Percentiles rank a stretch among this genome's conserved stretches.
These are phyloP conservation scores for Heliconius melpomene DNA, from an alignment of 1,140 invertebrate genomes.

Conservation along the genomic window DNA sequence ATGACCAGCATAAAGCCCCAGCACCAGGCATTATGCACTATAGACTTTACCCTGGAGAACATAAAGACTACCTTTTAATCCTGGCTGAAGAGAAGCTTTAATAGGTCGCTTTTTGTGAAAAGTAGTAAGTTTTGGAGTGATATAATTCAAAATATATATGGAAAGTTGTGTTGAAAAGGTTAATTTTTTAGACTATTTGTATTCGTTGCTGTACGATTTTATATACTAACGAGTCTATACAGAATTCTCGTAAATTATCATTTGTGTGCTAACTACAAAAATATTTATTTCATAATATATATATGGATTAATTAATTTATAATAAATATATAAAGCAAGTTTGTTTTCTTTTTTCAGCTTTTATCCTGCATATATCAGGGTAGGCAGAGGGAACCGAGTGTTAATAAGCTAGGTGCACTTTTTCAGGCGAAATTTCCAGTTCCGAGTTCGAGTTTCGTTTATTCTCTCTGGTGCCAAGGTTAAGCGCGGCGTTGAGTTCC, in stretches of 20 bases:
- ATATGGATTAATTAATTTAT: no score
- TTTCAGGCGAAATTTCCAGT: no score
- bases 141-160: neutral
- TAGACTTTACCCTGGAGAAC: neutral
- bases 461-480: no score
- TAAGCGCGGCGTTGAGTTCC: no score
- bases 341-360: no score
- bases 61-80: neutral
- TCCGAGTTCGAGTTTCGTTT: no score
- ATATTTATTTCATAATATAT: neutral
- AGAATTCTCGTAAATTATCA: neutral
- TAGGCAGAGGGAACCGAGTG: no score
- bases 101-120: slow-evolving; percentile 5
- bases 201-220: neutral
- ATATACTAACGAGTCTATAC: slow-evolving; percentile 1
- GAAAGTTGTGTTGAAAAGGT: neutral
- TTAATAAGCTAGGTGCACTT: no score
- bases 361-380: no score
- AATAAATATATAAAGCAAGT: no score
- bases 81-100: neutral
- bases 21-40: neutral
- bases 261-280: neutral
- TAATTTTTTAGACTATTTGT: neutral
- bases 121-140: slow-evolving; percentile 9
- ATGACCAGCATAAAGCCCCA: neutral